Percentiles rank a stretch among this genome's conserved stretches.
phyloP scores from a whole-genome alignment of 2,888 invertebrate species.

The Erpobdella octoculata region DNA sequence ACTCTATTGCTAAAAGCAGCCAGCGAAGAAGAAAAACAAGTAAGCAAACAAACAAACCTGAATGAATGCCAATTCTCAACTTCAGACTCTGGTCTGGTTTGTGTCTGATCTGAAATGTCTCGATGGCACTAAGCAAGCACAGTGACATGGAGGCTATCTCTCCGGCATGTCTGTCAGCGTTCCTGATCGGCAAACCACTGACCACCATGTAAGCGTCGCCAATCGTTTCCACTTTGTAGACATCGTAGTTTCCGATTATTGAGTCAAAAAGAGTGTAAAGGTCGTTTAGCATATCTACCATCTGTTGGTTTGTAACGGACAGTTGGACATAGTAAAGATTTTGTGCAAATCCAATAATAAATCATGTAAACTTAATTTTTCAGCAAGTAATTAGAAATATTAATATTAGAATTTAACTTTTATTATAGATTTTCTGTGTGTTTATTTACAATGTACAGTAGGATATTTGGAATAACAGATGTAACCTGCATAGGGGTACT shows the following conservation, averaged over 20 bases:
- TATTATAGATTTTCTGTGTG: background rate
- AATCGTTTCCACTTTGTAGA: conserved; percentile 51
- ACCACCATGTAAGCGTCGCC: conserved; percentile 38
- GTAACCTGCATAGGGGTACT: conserved; percentile 32
- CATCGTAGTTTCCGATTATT: conserved; percentile 73
- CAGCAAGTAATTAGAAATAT: background rate
- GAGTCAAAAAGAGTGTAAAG: conserved; percentile 80
- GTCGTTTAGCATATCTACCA: conserved; percentile 77
- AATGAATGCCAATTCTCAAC: conserved; percentile 50
- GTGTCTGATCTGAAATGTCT: conserved; percentile 45
- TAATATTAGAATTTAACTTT: background rate
- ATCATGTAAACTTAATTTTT: background rate
- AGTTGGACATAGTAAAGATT: no score
- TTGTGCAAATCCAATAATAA: background rate
- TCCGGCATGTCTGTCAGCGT: conserved; percentile 47
- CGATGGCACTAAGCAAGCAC: conserved; percentile 45
- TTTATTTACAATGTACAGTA: background rate
- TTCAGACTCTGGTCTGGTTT: conserved; percentile 45
- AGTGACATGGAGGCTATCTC: conserved; percentile 51
- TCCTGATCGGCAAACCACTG: conserved; percentile 45
- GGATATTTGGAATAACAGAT: background rate
- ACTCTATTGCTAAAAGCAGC: no score
- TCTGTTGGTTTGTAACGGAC: conserved; percentile 64
- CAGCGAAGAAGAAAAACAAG: background rate
- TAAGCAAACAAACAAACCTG: conserved; percentile 40